A percentile compares a stretch with the other conserved stretches of the same genome.
Evolutionary conservation across 2,113 vertebrate species (phyloP).

Genomic region (Perca flavescens): DNA sequence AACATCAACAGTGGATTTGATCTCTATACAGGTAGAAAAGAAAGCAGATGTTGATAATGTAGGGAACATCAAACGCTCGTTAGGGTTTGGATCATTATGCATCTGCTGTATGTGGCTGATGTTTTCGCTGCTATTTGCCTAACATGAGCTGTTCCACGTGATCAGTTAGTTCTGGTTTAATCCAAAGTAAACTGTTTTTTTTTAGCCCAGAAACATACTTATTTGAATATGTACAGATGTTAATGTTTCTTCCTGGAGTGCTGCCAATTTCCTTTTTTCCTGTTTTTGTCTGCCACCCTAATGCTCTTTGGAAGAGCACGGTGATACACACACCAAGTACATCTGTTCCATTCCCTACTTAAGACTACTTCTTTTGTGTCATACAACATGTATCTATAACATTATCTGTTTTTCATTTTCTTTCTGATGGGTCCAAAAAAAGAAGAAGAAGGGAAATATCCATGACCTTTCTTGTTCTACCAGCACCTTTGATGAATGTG

Average conservation of each 20-base stretch:
- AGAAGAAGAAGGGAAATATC: conserved; percentile 25
- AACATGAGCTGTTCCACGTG: neutral
- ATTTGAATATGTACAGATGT: neutral
- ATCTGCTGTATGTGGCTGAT: neutral
- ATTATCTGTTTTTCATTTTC: conserved; percentile 35
- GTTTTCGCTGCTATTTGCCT: neutral
- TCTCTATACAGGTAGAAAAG: neutral
- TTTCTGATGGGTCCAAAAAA: neutral
- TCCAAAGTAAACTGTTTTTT: neutral
- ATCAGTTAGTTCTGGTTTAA: neutral
- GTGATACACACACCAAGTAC: neutral
- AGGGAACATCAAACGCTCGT: neutral
- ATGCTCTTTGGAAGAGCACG: neutral
- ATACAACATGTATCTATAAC: conserved; percentile 14
- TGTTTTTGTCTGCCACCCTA: neutral
- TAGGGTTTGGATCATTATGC: neutral
- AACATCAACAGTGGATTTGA: neutral
- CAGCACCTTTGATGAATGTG: conserved; percentile 51
- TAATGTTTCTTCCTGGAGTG: neutral
- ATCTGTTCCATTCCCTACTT: conserved; percentile 29
- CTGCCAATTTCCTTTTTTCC: neutral
- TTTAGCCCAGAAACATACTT: neutral
- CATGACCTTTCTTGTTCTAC: conserved; percentile 50
- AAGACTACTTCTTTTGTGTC: conserved; percentile 32
- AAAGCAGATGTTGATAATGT: conserved; percentile 1